These are phyloP conservation scores for Acipenser transmontanus DNA, from an alignment of 2,797 vertebrate genomes.

Conservation along the genomic window DNA sequence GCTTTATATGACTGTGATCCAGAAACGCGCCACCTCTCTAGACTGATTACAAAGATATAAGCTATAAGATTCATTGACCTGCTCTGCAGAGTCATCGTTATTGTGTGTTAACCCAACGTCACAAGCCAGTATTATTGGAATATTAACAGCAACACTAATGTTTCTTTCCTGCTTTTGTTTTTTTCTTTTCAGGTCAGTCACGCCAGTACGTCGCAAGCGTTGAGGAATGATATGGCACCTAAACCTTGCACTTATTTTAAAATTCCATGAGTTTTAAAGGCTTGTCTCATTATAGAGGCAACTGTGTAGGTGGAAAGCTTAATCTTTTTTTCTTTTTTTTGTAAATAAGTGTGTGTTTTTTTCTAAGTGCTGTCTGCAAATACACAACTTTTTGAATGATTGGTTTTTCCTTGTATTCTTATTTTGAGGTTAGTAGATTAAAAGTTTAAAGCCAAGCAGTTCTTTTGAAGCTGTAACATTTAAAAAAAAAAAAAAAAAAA, in stretches of 20 bases:
- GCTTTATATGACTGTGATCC: too few species aligned
- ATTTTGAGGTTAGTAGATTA: conserved; percentile 66
- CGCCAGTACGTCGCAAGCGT: conserved; percentile 86
- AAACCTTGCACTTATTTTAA: conserved; percentile 76
- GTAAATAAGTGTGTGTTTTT: conserved; percentile 92
- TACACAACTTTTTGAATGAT: conserved; percentile 66
- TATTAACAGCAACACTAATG: conserved; percentile 35
- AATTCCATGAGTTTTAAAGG: conserved; percentile 99
- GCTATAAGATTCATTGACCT: too few species aligned
- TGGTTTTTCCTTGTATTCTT: conserved; percentile 81
- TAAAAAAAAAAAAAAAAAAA: conserved; percentile 47
- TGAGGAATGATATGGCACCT: conserved; percentile 75
- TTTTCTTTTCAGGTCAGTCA: conserved; percentile 88
- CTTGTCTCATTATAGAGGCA: conserved; percentile 99
- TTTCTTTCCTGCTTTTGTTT: conserved; percentile 29
- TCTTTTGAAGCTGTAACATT: conserved; percentile 54
- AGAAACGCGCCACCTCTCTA: too few species aligned
- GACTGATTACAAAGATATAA: too few species aligned
- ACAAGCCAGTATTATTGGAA: neutral
- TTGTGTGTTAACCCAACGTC: conserved; percentile 10
- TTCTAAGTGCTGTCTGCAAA: conserved; percentile 75
- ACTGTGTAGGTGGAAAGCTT: conserved; percentile 88
- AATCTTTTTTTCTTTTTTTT: conserved; percentile 52
- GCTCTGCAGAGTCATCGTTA: conserved; percentile 11
- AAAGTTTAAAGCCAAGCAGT: conserved; percentile 34